Percentiles rank a stretch among this genome's conserved stretches.
These are phyloP conservation scores for Drosophila mettleri DNA, from an alignment of 2,888 invertebrate species.

Conservation along the genomic window DNA sequence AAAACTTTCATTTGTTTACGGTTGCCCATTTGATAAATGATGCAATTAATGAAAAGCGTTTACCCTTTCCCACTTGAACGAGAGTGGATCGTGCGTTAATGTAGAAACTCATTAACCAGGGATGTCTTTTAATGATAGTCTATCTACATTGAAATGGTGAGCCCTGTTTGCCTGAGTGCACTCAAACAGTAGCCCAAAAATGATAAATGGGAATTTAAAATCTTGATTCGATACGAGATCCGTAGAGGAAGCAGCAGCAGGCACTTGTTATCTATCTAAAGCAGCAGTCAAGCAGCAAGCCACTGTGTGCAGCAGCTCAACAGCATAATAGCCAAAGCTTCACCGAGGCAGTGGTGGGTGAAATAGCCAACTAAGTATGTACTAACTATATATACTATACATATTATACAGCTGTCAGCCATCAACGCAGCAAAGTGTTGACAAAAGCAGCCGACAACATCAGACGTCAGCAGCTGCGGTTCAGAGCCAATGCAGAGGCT, in stretches of 20 bases:
- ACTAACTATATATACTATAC: slow-evolving; percentile 30
- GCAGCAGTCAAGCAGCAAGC: slow-evolving; percentile 54
- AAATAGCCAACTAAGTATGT: slow-evolving; percentile 41
- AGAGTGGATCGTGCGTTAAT: slow-evolving; percentile 32
- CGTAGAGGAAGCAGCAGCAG: background rate
- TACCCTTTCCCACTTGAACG: slow-evolving; percentile 20
- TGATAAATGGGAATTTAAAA: slow-evolving; percentile 33
- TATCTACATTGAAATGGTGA: background rate
- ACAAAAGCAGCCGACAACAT: slow-evolving; percentile 79
- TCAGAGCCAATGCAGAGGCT: slow-evolving; percentile 21
- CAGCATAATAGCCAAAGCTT: slow-evolving; percentile 16
- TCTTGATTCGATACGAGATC: background rate
- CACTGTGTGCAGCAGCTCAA: slow-evolving; percentile 33
- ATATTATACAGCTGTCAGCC: slow-evolving; percentile 65
- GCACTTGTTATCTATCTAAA: slow-evolving; percentile 1
- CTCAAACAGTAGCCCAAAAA: slow-evolving; percentile 14
- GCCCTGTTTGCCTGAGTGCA: slow-evolving; percentile 15
- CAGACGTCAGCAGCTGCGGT: slow-evolving; percentile 79
- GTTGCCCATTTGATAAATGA: slow-evolving; percentile 61
- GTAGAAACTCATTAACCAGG: slow-evolving; percentile 23
- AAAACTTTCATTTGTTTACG: slow-evolving; percentile 61
- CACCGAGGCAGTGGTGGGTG: slow-evolving; percentile 24
- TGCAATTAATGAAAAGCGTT: slow-evolving; percentile 51
- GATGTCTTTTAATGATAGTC: slow-evolving; percentile 39
- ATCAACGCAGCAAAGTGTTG: slow-evolving; percentile 76